Evolutionary conservation across 2,888 invertebrate genomes (phyloP).

Genomic region (Helobdella robusta): DNA sequence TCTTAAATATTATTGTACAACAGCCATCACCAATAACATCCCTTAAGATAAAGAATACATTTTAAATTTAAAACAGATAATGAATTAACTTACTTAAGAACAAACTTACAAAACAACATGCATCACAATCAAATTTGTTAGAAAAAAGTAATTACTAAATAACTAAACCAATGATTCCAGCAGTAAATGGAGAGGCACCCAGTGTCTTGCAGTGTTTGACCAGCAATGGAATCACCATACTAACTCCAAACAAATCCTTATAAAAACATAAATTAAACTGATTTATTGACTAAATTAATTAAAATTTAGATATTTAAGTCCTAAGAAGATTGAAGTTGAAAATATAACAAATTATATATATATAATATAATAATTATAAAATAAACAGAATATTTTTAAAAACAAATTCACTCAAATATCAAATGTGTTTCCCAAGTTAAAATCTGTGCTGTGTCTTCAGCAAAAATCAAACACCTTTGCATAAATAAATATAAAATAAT

Average conservation of each 20-base stretch:
- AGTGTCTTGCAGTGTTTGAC: conserved; percentile 41
- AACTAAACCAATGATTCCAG: conserved; percentile 45
- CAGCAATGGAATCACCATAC: conserved; percentile 46
- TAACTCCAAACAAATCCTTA: conserved; percentile 48
- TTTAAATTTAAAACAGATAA: not conserved
- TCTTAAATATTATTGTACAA: too few species aligned
- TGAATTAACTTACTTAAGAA: not conserved
- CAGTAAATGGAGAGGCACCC: conserved; percentile 43
- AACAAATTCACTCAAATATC: not conserved
- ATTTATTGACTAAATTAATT: not conserved
- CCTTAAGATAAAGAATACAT: not conserved
- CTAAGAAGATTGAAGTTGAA: not conserved
- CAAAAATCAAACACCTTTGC: too few species aligned
- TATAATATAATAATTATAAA: not conserved
- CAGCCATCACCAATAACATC: not conserved
- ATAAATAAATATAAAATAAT: too few species aligned
- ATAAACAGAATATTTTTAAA: not conserved
- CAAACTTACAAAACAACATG: too few species aligned
- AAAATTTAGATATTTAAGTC: not conserved
- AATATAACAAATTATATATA: not conserved
- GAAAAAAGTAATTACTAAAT: not conserved
- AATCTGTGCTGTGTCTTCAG: too few species aligned
- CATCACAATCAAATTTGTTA: too few species aligned
- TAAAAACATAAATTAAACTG: not conserved
- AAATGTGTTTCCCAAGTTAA: too few species aligned